A percentile compares a stretch with the other conserved stretches of the same genome.
Evolutionary conservation across 2,797 vertebrate species (phyloP).

Genomic region (Sebastes diaconus): DNA sequence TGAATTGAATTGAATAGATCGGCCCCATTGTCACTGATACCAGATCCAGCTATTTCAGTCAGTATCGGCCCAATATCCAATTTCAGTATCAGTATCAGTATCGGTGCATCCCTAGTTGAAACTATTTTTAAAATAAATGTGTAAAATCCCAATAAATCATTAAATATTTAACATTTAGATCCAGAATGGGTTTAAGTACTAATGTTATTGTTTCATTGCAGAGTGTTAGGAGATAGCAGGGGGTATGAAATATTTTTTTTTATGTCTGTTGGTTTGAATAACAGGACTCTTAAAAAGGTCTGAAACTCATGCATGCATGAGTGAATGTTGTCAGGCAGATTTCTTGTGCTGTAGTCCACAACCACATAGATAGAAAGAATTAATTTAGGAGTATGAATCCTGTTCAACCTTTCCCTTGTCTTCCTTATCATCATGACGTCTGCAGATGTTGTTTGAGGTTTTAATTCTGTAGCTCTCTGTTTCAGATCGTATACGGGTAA

Average conservation of each 20-base stretch:
- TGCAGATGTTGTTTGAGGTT: constrained; percentile 15
- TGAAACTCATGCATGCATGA: neutral
- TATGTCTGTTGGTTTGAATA: neutral
- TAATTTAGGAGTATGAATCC: neutral
- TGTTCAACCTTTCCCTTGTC: neutral
- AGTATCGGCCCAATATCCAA: too few species aligned
- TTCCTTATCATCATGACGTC: neutral
- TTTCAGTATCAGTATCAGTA: too few species aligned
- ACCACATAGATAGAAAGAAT: neutral
- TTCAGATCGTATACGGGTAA: constrained; percentile 3
- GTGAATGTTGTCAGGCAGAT: too few species aligned
- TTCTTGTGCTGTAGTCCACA: neutral
- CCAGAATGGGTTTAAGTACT: neutral
- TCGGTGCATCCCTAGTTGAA: too few species aligned
- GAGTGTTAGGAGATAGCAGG: neutral
- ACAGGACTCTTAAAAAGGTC: neutral
- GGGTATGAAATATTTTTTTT: neutral
- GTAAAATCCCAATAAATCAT: neutral
- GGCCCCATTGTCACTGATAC: too few species aligned
- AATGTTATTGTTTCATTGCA: neutral
- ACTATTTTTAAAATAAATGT: neutral
- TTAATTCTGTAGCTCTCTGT: neutral
- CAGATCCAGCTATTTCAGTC: too few species aligned
- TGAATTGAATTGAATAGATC: too few species aligned
- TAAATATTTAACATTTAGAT: neutral